Base-by-base conservation (phyloP, 2,888 invertebrate genomes). In the Drosophila affinis region DNA sequence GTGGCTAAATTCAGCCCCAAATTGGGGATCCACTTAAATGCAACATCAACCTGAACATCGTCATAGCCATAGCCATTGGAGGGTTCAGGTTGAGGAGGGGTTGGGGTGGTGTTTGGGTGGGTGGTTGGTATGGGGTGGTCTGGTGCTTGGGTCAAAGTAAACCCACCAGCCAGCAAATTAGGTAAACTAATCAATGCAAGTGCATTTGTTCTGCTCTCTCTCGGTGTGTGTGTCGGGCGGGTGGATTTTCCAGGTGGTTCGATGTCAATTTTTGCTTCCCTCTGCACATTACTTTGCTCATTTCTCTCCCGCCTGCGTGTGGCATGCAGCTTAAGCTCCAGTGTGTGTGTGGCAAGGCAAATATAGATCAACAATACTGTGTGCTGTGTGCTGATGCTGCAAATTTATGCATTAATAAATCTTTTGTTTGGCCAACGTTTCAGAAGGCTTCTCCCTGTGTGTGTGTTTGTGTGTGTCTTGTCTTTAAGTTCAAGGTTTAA, bases 341-440 rank as follows among this genome's bases (percentile, higher is more conserved):
- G 21, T 21, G 21, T 77, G 72, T 47, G 65, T 61, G 57, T 18
- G 53, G 46, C 44, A 46, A 51, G 48, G 67, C 52, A 68, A 68
- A 68, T 52, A 68, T 46, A 61, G 72, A 76, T 53, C 61, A 75
- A 67, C 55, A 54, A 72, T 58, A 62, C 59, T 39, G 69, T 75
- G 52, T 77, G 87, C 76, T 81, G 18, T 2, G 18, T n/a, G n/a
- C n/a, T n/a, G n/a, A n/a, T n/a, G 80, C 71, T 72, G 81, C 89
- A 84, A 70, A 83, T 78, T 71, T 76, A 79, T 68, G 75, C 76
- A 84, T 78, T 87, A 87, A 83, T 83, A 87, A 87, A 83, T 83
- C 88, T 69, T 62, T 72, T 88, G 88, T 84, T 84, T 84, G 76
- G 14, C n/a, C n/a, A n/a, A n/a, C n/a, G n/a, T n/a, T n/a, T n/a